Base-by-base conservation (phyloP, 2,113 vertebrate species). In the Progne subis region DNA sequence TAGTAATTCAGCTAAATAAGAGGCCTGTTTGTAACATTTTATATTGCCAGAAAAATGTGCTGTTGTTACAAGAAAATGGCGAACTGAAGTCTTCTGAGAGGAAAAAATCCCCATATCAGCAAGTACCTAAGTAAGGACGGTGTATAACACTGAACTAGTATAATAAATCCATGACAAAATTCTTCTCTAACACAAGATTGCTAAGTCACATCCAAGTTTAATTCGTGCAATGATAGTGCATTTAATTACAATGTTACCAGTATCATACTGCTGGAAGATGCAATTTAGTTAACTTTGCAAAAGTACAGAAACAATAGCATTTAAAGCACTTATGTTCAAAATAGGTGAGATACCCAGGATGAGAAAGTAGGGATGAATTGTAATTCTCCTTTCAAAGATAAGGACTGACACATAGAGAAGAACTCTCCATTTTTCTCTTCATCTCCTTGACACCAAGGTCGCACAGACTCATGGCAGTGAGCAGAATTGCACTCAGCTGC, bases 401-500 rank as follows among this genome's bases (percentile, higher is more conserved):
- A 90, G 56, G 39, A 55, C 29, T 59, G 55, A 76, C 57, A 50
- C 24, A 74, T 4, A 61, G 32, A 80, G 37, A 67, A 68, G 59
- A 92, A 44, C 49, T 56, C 41, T 87, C 53, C 14, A 26, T 49
- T 87, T 70, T 88, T 61, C 68, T 86, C 76, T 70, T 47, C 69
- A 86, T 92, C 88, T 94, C 94, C 88, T 81, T 93, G 60, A 81
- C 86, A 87, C 80, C 72, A 84, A 88, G 90, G 88, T 90, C 44
- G 0, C 1, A 2, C 5, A 7, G 50, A 95, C 80, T 41, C 56
- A 52, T 4, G 29, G 52, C 88, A 93, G 64, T 6, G 64, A 95
- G 52, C 68, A 90, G 75, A 88, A 84, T 23, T 82, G 44, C 28
- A n/a, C 41, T 81, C 56, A 39, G 68, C 47, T 88, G 34, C 47